phyloP scores from a whole-genome alignment of 1,140 invertebrate species.

The Lamellibrachia luymesi region DNA sequence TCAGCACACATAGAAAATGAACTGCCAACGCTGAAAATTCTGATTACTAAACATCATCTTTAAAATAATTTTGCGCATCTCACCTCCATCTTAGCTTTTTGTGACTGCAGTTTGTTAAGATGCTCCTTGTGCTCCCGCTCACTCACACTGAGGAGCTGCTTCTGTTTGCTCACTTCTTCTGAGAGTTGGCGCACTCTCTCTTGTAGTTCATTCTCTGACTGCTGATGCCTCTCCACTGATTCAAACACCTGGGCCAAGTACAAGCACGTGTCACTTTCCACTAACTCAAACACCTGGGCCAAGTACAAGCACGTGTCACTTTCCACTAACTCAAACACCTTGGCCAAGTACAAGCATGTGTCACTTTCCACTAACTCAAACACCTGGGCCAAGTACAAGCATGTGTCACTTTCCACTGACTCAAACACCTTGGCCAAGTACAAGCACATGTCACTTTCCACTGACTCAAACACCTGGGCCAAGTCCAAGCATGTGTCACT shows the following conservation, averaged over 20 bases:
- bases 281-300: background rate
- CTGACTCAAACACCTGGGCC: too few relatives aligned
- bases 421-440: background rate
- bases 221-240: background rate
- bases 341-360: background rate
- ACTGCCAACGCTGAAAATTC: too few relatives aligned
- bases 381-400: background rate
- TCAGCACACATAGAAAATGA: too few relatives aligned
- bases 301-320: background rate
- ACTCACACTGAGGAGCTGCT: constrained; percentile 1
- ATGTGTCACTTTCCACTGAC: too few relatives aligned
- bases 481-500: too few relatives aligned
- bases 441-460: background rate
- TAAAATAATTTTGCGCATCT: background rate
- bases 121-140: background rate
- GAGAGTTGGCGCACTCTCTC: background rate
- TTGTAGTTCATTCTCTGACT: constrained; percentile 10
- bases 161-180: background rate
- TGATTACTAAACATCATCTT: too few relatives aligned
- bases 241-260: constrained; percentile 9
- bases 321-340: background rate
- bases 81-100: background rate
- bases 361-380: background rate
- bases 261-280: background rate
- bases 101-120: background rate